Evolutionary conservation across 2,113 vertebrate genomes (phyloP), one percentile per base, ranked within the genome.

Genomic region (Carettochelys insculpta): DNA sequence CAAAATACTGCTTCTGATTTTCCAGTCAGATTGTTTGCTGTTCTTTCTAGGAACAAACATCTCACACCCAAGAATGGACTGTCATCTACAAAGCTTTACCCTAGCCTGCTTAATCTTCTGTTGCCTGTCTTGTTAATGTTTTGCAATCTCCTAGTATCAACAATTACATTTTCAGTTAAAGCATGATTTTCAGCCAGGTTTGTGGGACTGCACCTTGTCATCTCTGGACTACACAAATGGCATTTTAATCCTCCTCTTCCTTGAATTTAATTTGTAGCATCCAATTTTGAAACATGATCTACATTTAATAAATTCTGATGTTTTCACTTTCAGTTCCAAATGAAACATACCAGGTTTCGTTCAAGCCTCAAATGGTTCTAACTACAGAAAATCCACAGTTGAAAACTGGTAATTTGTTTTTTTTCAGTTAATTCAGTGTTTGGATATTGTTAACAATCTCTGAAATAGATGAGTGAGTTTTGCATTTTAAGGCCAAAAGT

Each of bases 311-410:
- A 93, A 24, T 47, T 88, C 50, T 80, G 38, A 43, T 88, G 68
- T 96, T 76, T 97, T 85, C 53, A 34, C 83, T 97, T 97, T 89
- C 94, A 97, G 97, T 89, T 95, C 93, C 95, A 47, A 86, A 92
- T 52, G 95, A 95, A 89, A 96, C 95, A 0, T 91, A 93, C 77
- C 68, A 82, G 80, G 85, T 87, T 95, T 90, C 94, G 82, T 80
- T 91, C 65, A 95, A 93, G 54, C 51, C 91, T 85, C 96, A 94
- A 95, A 92, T 75, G 61, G 88, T 27, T 76, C 56, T 90, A 78
- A 92, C 82, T 89, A 96, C 97, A 75, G 97, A 97, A 95, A 97
- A 85, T 86, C 97, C 95, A 76, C 83, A n/a, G 51, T 90, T 94
- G 2, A 5, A 34, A 81, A 65, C 93, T 96, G 97, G 97, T 97